Evolutionary conservation across 2,113 vertebrate species (phyloP).

Genomic region (Heterotis niloticus): DNA sequence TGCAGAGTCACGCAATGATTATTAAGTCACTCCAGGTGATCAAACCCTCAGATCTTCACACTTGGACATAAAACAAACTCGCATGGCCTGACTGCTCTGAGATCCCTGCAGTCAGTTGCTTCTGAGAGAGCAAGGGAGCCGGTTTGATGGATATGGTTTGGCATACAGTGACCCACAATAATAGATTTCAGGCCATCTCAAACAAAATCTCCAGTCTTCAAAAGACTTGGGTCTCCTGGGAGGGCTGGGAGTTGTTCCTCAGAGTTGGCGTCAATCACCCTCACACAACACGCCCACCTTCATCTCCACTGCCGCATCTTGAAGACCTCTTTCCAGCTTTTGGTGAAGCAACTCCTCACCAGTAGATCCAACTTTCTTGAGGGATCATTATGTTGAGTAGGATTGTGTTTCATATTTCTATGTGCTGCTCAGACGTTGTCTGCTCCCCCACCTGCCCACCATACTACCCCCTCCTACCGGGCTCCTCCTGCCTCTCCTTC

Average conservation of each 20-base stretch:
- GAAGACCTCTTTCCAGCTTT: neutral
- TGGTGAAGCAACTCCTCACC: neutral
- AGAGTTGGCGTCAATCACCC: neutral
- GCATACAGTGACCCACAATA: neutral
- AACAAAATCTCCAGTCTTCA: neutral
- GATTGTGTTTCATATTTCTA: neutral
- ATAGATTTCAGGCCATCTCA: neutral
- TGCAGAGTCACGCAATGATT: neutral
- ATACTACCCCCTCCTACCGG: neutral
- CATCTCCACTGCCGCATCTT: neutral
- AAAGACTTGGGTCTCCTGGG: neutral
- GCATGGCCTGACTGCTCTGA: neutral
- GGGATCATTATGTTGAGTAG: conserved; percentile 3
- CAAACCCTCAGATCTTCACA: neutral
- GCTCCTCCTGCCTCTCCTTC: neutral
- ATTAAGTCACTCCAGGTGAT: neutral
- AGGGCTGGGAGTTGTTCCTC: neutral
- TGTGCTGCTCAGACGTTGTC: neutral
- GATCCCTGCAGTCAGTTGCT: neutral
- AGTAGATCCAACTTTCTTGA: neutral
- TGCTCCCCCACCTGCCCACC: neutral
- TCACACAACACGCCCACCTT: neutral
- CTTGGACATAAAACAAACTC: no score
- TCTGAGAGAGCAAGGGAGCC: neutral
- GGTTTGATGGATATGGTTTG: neutral